Conservation (phyloP, 2,888 invertebrate species). For the Tetheella fluctuosa region DNA sequence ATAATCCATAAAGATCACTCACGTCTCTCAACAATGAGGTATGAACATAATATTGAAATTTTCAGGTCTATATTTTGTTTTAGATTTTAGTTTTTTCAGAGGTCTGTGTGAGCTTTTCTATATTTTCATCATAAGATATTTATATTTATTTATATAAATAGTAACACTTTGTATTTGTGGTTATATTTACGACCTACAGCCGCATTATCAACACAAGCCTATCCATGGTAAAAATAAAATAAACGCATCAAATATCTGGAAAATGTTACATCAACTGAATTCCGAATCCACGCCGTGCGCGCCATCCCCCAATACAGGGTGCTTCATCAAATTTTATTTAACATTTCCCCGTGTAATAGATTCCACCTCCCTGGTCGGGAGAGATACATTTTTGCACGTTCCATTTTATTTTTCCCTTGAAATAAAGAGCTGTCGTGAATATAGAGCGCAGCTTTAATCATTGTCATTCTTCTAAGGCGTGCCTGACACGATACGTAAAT, state of each 20-base stretch:
- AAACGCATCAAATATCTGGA: not conserved
- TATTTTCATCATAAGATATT: too few species aligned
- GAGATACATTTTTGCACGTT: slow-evolving; percentile 12
- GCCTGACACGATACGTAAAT: slow-evolving; percentile 9
- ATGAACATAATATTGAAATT: too few species aligned
- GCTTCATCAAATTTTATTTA: slow-evolving; percentile 7
- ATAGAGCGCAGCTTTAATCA: slow-evolving; percentile 14
- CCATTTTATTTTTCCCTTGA: slow-evolving; percentile 5
- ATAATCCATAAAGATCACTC: too few species aligned
- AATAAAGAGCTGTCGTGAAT: slow-evolving; percentile 13
- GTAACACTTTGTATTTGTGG: too few species aligned
- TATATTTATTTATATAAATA: too few species aligned
- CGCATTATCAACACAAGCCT: too few species aligned
- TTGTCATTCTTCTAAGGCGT: slow-evolving; percentile 11
- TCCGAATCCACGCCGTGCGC: not conserved
- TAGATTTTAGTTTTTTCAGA: too few species aligned
- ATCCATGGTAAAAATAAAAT: not conserved
- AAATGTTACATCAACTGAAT: not conserved
- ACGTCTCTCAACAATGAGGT: too few species aligned
- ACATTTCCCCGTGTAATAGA: slow-evolving; percentile 10
- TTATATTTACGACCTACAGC: too few species aligned
- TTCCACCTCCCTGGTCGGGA: not conserved
- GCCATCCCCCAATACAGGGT: not conserved
- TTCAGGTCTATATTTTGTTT: too few species aligned
- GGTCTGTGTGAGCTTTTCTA: too few species aligned